These are phyloP conservation scores for Hydrolagus affinis DNA, from an alignment of 2,113 vertebrate genomes.

Conservation along the genomic window DNA sequence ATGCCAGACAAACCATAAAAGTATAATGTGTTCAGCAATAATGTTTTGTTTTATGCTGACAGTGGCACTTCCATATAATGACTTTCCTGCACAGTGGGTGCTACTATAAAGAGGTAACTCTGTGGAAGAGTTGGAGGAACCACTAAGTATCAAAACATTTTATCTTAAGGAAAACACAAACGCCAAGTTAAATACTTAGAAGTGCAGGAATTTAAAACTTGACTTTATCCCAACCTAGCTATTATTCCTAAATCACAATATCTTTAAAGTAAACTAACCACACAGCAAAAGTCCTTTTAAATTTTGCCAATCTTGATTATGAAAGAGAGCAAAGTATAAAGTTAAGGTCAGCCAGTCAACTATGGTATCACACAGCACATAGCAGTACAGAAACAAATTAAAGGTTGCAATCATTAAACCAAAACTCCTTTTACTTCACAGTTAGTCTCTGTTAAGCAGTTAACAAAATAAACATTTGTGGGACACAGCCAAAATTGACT, in stretches of 20 bases:
- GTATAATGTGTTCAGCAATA: conserved; percentile 54
- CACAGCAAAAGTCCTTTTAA: conserved; percentile 3
- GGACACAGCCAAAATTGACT: too few relatives aligned
- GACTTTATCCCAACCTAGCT: background rate
- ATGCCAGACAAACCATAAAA: conserved; percentile 38
- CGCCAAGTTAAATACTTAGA: conserved; percentile 56
- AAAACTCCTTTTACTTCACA: background rate
- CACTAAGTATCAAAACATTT: conserved; percentile 55
- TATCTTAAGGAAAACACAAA: conserved; percentile 52
- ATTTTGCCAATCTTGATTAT: conserved; percentile 7
- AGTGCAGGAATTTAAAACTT: conserved; percentile 50
- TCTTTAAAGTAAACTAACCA: conserved; percentile 18
- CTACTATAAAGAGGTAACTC: conserved; percentile 55
- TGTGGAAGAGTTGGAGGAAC: conserved; percentile 57
- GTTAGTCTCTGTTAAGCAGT: background rate
- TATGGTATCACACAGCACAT: background rate
- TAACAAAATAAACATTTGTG: too few relatives aligned
- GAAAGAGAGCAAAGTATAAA: conserved; percentile 22
- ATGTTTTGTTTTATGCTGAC: conserved; percentile 60
- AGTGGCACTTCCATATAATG: conserved; percentile 55
- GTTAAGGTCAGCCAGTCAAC: background rate
- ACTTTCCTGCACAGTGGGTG: conserved; percentile 62
- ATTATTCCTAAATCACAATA: background rate
- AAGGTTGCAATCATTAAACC: conserved; percentile 9
- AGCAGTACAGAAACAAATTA: background rate